These are phyloP conservation scores for Elmis aenea DNA, from an alignment of 2,888 invertebrate genomes.

Conservation along the genomic window DNA sequence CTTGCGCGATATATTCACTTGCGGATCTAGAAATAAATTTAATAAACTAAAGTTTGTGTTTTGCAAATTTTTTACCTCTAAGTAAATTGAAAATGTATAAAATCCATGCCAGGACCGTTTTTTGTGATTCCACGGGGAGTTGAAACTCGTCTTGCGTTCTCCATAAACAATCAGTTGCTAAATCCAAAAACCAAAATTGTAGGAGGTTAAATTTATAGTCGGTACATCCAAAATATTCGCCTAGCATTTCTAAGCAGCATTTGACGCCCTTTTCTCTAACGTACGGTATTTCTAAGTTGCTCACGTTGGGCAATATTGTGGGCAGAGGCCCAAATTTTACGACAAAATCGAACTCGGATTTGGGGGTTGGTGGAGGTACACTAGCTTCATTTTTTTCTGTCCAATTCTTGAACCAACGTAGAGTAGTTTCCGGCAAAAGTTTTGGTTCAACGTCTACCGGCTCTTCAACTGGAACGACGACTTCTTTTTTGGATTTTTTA, in stretches of 20 bases:
- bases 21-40: slow-evolving; percentile 28
- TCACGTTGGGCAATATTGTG: slow-evolving; percentile 25
- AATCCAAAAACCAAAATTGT: slow-evolving; percentile 46
- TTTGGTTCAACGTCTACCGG: slow-evolving; percentile 5
- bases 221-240: slow-evolving; percentile 33
- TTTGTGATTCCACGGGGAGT: slow-evolving; percentile 37
- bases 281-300: slow-evolving; percentile 31
- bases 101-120: slow-evolving; percentile 40
- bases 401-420: slow-evolving; percentile 9
- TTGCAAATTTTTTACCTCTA: slow-evolving; percentile 28
- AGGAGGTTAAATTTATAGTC: slow-evolving; percentile 36
- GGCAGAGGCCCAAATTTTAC: slow-evolving; percentile 14
- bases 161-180: slow-evolving; percentile 44
- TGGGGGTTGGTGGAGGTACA: slow-evolving; percentile 34
- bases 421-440: slow-evolving; percentile 10
- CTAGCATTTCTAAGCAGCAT: slow-evolving; percentile 32
- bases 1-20: slow-evolving; percentile 32
- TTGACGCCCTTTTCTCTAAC: slow-evolving; percentile 38
- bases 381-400: background rate
- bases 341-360: slow-evolving; percentile 21
- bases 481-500: background rate
- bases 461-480: background rate
- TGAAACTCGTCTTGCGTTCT: slow-evolving; percentile 42
- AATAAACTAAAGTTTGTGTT: background rate
- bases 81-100: slow-evolving; percentile 39